These are phyloP conservation scores for Onychomys arenicola DNA, from an alignment of 2,797 vertebrate species.

Conservation along the genomic window DNA sequence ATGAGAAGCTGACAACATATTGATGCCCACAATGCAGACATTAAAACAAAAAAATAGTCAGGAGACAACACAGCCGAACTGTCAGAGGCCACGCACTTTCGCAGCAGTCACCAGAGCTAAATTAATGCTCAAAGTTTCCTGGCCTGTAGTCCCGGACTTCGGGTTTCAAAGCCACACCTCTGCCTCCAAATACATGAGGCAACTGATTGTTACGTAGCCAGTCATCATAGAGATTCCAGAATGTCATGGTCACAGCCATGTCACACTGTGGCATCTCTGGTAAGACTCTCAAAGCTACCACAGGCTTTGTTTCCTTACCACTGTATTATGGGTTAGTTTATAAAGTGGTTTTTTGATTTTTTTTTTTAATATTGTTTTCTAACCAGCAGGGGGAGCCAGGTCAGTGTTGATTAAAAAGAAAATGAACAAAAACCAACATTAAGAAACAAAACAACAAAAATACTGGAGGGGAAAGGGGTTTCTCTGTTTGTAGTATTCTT, in stretches of 20 bases:
- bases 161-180: slow-evolving; percentile 64
- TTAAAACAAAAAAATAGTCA: slow-evolving; percentile 55
- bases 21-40: neutral
- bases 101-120: neutral
- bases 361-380: slow-evolving; percentile 57
- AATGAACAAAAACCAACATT: slow-evolving; percentile 35
- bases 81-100: slow-evolving; percentile 25
- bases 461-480: neutral
- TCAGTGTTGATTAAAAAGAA: slow-evolving; percentile 63
- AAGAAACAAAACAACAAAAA: neutral
- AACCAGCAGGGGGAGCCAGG: slow-evolving; percentile 86
- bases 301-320: neutral
- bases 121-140: slow-evolving; percentile 44
- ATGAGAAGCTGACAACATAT: neutral
- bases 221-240: slow-evolving; percentile 53
- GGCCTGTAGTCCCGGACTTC: neutral
- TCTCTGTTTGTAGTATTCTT: neutral
- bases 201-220: slow-evolving; percentile 28
- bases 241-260: slow-evolving; percentile 34
- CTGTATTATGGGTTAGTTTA: neutral
- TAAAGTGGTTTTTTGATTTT: neutral
- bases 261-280: neutral
- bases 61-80: neutral
- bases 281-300: slow-evolving; percentile 44
- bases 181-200: slow-evolving; percentile 54